phyloP scores from a whole-genome alignment of 2,113 vertebrate species.

The Microtus oregoni region DNA sequence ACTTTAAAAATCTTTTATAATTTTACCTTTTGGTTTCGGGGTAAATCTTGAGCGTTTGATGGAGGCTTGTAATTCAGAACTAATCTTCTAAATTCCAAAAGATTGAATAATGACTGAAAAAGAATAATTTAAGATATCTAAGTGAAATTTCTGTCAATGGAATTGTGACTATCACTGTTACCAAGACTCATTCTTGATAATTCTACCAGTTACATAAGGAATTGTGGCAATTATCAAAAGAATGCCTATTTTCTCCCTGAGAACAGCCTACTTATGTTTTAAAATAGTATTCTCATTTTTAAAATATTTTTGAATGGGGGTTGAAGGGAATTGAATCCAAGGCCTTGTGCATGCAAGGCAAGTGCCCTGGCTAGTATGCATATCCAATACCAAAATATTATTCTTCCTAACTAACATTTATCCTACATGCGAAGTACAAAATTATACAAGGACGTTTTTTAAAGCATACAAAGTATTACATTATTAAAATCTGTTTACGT shows the following conservation, averaged over 20 bases:
- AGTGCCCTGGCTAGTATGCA: neutral
- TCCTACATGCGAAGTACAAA: neutral
- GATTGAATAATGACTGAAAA: slow-evolving; percentile 91
- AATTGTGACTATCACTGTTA: slow-evolving; percentile 18
- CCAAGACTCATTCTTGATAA: slow-evolving; percentile 29
- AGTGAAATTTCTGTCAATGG: slow-evolving; percentile 24
- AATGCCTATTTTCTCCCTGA: neutral
- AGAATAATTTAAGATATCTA: slow-evolving; percentile 69
- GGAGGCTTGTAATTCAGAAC: slow-evolving; percentile 97
- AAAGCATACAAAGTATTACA: neutral
- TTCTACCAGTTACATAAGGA: neutral
- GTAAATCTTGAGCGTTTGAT: slow-evolving; percentile 93
- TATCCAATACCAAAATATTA: neutral
- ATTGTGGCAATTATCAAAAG: neutral
- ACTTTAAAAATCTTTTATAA: slow-evolving; percentile 41
- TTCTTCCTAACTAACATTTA: slow-evolving; percentile 53
- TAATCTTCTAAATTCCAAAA: slow-evolving; percentile 97
- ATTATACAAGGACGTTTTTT: neutral
- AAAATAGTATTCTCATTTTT: neutral
- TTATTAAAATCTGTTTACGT: slow-evolving; percentile 28
- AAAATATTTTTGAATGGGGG: neutral
- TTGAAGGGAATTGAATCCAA: neutral
- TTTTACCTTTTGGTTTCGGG: slow-evolving; percentile 97
- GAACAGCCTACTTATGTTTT: slow-evolving; percentile 24
- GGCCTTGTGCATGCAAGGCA: neutral